Evolutionary conservation across 2,113 vertebrate genomes (phyloP).

Genomic region (Epinephelus lanceolatus): DNA sequence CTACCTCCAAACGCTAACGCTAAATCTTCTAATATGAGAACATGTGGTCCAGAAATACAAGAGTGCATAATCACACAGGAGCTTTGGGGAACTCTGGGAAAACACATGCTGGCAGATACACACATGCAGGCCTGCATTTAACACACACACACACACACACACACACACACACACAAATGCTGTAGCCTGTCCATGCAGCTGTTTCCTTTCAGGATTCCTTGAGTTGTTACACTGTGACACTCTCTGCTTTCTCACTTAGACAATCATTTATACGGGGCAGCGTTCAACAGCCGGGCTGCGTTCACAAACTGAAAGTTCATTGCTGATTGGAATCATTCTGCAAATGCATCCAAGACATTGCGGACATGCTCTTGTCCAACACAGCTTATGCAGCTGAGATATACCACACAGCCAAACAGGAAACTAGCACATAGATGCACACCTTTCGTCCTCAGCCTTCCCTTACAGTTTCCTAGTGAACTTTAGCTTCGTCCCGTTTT

Average conservation of each 20-base stretch:
- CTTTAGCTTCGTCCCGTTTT: conserved; percentile 46
- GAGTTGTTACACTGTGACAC: conserved; percentile 69
- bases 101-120: conserved; percentile 65
- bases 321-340: not conserved
- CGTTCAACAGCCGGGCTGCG: not conserved
- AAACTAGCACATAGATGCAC: not conserved
- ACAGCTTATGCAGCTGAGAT: not conserved
- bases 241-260: conserved; percentile 62
- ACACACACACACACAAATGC: conserved; percentile 83
- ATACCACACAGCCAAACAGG: not conserved
- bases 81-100: conserved; percentile 65
- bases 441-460: no score
- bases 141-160: conserved; percentile 50
- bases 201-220: conserved; percentile 76
- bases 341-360: conserved; percentile 6
- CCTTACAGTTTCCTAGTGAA: conserved; percentile 17
- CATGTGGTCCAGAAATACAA: conserved; percentile 43
- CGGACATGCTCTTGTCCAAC: not conserved
- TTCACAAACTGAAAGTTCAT: not conserved
- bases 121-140: conserved; percentile 4
- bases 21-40: not conserved
- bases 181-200: conserved; percentile 66
- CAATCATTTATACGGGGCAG: conserved; percentile 27
- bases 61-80: conserved; percentile 61
- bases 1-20: not conserved